A percentile compares a stretch with the other conserved stretches of the same genome.
Evolutionary conservation across 2,113 vertebrate genomes (phyloP).

Genomic region (Pteropus alecto): DNA sequence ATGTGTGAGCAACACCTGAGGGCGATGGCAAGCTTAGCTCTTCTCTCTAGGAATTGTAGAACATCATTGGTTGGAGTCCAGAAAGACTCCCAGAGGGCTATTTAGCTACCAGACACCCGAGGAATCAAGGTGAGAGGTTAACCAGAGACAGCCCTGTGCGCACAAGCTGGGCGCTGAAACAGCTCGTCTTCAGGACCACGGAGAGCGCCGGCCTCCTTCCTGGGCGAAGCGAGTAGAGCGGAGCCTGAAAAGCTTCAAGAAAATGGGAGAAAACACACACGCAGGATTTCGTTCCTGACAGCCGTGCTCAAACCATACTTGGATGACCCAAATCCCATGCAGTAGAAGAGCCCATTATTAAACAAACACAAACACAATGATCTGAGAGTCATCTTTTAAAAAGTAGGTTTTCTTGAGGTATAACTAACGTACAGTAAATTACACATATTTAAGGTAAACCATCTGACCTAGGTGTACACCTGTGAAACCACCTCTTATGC

Average conservation of each 20-base stretch:
- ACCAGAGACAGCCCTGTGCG: not conserved
- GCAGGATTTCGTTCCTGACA: not conserved
- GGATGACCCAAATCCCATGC: not conserved
- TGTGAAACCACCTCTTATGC: not conserved
- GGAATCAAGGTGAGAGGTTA: not conserved
- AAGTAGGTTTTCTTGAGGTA: not conserved
- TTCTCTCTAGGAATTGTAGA: not conserved
- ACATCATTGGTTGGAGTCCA: not conserved
- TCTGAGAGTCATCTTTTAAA: not conserved
- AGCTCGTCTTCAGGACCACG: not conserved
- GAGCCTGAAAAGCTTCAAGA: not conserved
- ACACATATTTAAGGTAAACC: too few relatives aligned
- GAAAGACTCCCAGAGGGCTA: not conserved
- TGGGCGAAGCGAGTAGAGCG: too few relatives aligned
- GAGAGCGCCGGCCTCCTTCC: rapidly evolving
- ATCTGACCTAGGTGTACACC: rapidly evolving
- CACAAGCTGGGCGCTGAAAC: rapidly evolving
- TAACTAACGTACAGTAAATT: not conserved
- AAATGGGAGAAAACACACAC: not conserved
- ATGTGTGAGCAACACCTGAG: not conserved
- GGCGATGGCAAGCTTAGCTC: too few relatives aligned
- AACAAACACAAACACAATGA: not conserved
- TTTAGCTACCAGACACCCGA: not conserved
- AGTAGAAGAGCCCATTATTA: not conserved
- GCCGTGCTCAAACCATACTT: rapidly evolving